A percentile compares a stretch with the other conserved stretches of the same genome.
Conservation (phyloP, 2,797 vertebrate species). For the Arctocebus calabarensis region DNA sequence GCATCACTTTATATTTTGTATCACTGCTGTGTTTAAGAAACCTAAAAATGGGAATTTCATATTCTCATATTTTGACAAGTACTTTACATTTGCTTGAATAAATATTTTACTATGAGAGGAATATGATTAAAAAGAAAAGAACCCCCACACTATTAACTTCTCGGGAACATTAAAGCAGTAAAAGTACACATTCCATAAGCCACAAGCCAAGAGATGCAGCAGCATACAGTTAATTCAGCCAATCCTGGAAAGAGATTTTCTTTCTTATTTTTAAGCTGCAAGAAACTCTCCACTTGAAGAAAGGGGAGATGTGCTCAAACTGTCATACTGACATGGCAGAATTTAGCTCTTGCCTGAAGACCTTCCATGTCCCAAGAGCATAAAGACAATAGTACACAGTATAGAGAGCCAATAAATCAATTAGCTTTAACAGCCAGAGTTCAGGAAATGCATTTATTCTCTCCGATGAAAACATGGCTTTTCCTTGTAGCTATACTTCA, state of each 20-base stretch:
- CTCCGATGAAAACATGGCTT: slow-evolving; percentile 89
- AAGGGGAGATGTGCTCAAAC: slow-evolving; percentile 87
- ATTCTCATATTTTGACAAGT: slow-evolving; percentile 76
- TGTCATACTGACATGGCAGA: slow-evolving; percentile 91
- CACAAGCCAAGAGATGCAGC: slow-evolving; percentile 81
- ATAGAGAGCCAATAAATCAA: slow-evolving; percentile 96
- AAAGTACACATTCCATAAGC: slow-evolving; percentile 70
- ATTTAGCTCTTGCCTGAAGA: slow-evolving; percentile 91
- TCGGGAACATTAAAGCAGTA: slow-evolving; percentile 67
- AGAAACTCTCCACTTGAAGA: slow-evolving; percentile 89
- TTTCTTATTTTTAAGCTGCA: slow-evolving; percentile 68
- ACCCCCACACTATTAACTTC: slow-evolving; percentile 75
- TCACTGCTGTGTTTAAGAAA: slow-evolving; percentile 80
- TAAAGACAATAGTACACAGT: slow-evolving; percentile 93
- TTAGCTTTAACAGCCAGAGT: slow-evolving; percentile 91
- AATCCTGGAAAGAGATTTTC: slow-evolving; percentile 73
- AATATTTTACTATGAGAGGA: slow-evolving; percentile 81
- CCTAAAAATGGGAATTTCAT: slow-evolving; percentile 77
- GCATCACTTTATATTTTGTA: slow-evolving; percentile 80
- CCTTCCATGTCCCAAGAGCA: slow-evolving; percentile 91
- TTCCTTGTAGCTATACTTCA: slow-evolving; percentile 89
- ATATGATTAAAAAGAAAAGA: slow-evolving; percentile 82
- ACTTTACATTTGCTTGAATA: slow-evolving; percentile 84
- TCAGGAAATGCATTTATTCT: slow-evolving; percentile 93
- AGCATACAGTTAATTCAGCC: slow-evolving; percentile 84